A percentile compares a stretch with the other conserved stretches of the same genome.
Conservation (phyloP, 1,140 invertebrate species). For the Eufriesea mexicana region DNA sequence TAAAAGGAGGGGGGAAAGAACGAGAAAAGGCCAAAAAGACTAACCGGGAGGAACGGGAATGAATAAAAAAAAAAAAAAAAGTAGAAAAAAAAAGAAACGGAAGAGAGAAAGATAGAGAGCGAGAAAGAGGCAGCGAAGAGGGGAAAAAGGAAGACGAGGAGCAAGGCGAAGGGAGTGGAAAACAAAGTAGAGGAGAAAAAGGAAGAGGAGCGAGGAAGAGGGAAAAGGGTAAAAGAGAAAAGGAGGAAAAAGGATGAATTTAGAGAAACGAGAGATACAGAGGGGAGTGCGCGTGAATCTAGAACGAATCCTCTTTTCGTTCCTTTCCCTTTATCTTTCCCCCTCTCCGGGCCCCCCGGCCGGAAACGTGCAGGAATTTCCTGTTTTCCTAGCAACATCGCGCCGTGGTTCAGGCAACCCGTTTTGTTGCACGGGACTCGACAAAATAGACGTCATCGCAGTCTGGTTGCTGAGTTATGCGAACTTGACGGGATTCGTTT, state of each 20-base stretch:
- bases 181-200: not conserved
- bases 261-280: conserved; percentile 24
- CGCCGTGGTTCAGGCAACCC: not conserved
- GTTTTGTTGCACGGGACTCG: not conserved
- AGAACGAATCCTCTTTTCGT: conserved; percentile 27
- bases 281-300: conserved; percentile 36
- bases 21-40: not conserved
- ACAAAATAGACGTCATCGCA: conserved; percentile 35
- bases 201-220: not conserved
- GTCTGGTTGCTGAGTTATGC: conserved; percentile 4
- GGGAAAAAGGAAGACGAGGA: not conserved
- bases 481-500: conserved; percentile 43
- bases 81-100: too few species aligned
- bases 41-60: not conserved
- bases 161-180: not conserved
- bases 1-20: not conserved
- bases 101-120: not conserved
- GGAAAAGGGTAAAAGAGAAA: not conserved
- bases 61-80: not conserved
- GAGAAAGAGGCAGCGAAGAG: conserved; percentile 3
- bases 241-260: conserved; percentile 17
- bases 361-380: conserved; percentile 45
- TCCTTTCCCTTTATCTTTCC: conserved; percentile 17
- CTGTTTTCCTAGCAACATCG: conserved; percentile 12
- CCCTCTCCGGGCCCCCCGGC: not conserved